Evolutionary conservation across 2,888 invertebrate species (phyloP), one percentile per base, ranked within the genome.

Genomic region (Malthinus flaveolus): DNA sequence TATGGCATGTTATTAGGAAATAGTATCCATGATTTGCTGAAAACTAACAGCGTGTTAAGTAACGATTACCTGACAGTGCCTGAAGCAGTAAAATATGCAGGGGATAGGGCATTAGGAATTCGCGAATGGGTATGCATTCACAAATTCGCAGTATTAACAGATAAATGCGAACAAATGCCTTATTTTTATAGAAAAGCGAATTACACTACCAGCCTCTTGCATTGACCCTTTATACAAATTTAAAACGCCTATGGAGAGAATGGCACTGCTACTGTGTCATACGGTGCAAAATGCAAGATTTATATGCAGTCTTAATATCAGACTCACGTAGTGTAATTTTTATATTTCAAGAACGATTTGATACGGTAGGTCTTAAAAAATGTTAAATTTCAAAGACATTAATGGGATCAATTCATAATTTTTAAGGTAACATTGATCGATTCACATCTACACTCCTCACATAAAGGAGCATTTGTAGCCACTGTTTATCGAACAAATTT

Each of bases 1-100:
- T 75, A 79, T 63, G 81, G 84, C 34, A 85, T 86, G 68, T 73
- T 83, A 64, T 81, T 83, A 68, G 86, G 85, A n/a, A 86, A 86
- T 66, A 73, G 73, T 42, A 82, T 81, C 15, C 84, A 86, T 66
- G 79, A 75, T 70, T 79, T 72, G 69, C 77, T 78, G 50, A 83
- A 75, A 70, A 64, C 69, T 62, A 78, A 74, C 68, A 80, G 73
- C 63, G 73, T 64, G 61, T 69, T 82, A 12, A 68, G 69, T 49
- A 78, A 81, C 66, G 73, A 79, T 7, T 82, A 83, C 73, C 73
- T 83, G 33, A 83, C 81, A 50, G 81, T 83, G 61, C 83, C 83
- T 1, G 83, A 83, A 69, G 83, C 83, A 0, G 76, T 83, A 49
- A 72, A 74, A 51, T 80, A 76, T 48, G 77, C 79, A 7, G 76